Evolutionary conservation across 2,113 vertebrate species (phyloP).

Genomic region (Amphilophus citrinellus): DNA sequence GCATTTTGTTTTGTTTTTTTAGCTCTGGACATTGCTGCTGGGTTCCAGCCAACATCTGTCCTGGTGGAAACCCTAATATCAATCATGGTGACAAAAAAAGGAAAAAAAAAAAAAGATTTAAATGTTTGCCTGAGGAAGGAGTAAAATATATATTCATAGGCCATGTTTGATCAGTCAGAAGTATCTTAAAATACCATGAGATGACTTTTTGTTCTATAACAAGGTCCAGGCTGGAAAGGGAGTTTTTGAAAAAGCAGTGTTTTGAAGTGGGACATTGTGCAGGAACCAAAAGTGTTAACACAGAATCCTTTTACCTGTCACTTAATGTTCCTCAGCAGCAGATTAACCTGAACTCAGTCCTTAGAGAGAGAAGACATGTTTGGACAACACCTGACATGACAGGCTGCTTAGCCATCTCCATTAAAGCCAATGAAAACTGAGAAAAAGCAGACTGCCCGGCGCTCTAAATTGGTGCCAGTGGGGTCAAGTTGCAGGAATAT

Average conservation of each 20-base stretch:
- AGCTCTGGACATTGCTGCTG: background rate
- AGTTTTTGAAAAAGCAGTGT: slow-evolving; percentile 18
- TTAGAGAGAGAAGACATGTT: slow-evolving; percentile 56
- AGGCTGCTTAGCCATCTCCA: slow-evolving; percentile 89
- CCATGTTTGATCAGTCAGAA: background rate
- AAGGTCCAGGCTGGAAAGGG: slow-evolving; percentile 1
- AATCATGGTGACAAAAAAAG: background rate
- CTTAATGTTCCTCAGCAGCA: slow-evolving; percentile 51
- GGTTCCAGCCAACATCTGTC: background rate
- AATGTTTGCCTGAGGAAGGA: background rate
- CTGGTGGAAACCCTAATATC: background rate
- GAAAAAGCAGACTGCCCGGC: slow-evolving; percentile 89
- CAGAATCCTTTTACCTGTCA: slow-evolving; percentile 61
- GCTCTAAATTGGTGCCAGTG: slow-evolving; percentile 88
- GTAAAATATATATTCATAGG: background rate
- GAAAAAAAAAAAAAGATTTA: background rate
- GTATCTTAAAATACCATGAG: background rate
- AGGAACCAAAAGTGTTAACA: slow-evolving; percentile 53
- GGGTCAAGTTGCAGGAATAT: slow-evolving; percentile 99
- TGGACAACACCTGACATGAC: slow-evolving; percentile 79
- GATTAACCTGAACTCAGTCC: slow-evolving; percentile 36
- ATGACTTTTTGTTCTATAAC: slow-evolving; percentile 4
- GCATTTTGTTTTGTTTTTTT: background rate
- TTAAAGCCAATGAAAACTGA: slow-evolving; percentile 95
- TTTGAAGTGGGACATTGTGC: slow-evolving; percentile 39